Base-by-base conservation (phyloP, 2,797 vertebrate species). In the Acrossocheilus wenchowensis region DNA sequence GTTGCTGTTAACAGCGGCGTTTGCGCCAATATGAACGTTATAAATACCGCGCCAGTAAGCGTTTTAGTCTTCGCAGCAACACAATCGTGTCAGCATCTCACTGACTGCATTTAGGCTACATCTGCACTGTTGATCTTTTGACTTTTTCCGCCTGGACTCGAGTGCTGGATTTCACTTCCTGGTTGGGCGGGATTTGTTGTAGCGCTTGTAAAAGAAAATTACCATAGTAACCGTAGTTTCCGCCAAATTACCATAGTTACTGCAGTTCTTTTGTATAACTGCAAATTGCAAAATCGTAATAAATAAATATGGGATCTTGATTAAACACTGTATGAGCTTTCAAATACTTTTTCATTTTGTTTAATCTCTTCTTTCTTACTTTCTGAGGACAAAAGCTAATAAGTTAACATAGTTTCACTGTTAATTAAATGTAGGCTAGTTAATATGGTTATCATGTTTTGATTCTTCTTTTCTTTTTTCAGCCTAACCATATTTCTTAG, bases 81-180 rank as follows among this genome's bases (percentile, higher is more conserved):
- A 45, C 81, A 60, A 69, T 43, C 43, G 36, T 8, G 80, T 23
- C 15, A 17, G 8, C 10, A 82, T 72, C 34, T 45, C 36, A 8
- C 41, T 62, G 26, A 11, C 26, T 74, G 10, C 15, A 48, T 62
- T 74, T 62, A 66, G 6, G 14, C 62, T 34, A 60, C 69, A 48
- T n/a, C 54, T 50, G 30, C 72, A 77, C 10, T 41, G 45, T 68
- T 66, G 45, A 26, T 66, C 54, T 68, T 9, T 50, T 74, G 50
- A 43, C 48, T 52, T 84, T 82, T 52, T 78, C 75, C 48, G 26
- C 50, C 19, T 78, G 39, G 39, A 79, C 12, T 48, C 43, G 43
- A 72, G 21, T 36, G 48, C 30, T 15, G 36, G 52, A 80, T 83
- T 87, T 89, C n/a, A 86, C 88, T 90, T 89, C 89, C 89, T 83